Percentiles rank a stretch among this genome's conserved stretches.
Evolutionary conservation across 2,888 invertebrate species (phyloP).

Genomic region (Furcula furcula): DNA sequence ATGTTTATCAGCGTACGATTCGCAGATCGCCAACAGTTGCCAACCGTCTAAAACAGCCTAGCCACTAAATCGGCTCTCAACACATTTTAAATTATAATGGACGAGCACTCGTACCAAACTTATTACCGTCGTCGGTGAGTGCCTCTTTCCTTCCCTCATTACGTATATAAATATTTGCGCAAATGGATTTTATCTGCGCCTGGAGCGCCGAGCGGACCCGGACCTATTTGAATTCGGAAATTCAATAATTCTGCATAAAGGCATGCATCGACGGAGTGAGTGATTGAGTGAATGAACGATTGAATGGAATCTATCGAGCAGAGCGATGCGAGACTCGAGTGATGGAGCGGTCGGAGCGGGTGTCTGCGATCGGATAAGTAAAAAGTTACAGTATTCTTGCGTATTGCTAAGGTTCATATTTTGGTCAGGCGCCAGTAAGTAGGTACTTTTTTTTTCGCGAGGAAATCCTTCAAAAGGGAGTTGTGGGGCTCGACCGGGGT

Average conservation of each 20-base stretch:
- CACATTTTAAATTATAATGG: slow-evolving; percentile 16
- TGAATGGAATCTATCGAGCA: slow-evolving; percentile 54
- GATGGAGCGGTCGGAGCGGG: no score
- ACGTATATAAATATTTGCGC: slow-evolving; percentile 45
- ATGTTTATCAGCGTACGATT: no score
- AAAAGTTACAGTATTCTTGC: no score
- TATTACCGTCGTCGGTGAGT: slow-evolving; percentile 27
- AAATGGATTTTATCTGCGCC: slow-evolving; percentile 51
- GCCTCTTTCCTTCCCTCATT: slow-evolving; percentile 23
- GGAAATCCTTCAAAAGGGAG: no score
- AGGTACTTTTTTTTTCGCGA: no score
- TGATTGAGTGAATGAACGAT: slow-evolving; percentile 58
- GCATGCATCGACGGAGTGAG: slow-evolving; percentile 58
- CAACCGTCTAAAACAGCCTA: no score
- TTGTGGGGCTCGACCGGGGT: no score
- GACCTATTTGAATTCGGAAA: slow-evolving; percentile 54
- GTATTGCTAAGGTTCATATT: no score
- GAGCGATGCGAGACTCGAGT: slow-evolving; percentile 37
- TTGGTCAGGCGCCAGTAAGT: no score
- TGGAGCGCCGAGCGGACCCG: slow-evolving; percentile 19
- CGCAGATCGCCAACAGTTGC: no score
- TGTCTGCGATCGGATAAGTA: slow-evolving; percentile 38
- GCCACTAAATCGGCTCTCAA: no score
- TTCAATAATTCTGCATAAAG: slow-evolving; percentile 70
- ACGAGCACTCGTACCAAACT: slow-evolving; percentile 20